Evolutionary conservation across 1,140 invertebrate genomes (phyloP), one percentile per base, ranked within the genome.

Genomic region (Philotrypesis tridentata): DNA sequence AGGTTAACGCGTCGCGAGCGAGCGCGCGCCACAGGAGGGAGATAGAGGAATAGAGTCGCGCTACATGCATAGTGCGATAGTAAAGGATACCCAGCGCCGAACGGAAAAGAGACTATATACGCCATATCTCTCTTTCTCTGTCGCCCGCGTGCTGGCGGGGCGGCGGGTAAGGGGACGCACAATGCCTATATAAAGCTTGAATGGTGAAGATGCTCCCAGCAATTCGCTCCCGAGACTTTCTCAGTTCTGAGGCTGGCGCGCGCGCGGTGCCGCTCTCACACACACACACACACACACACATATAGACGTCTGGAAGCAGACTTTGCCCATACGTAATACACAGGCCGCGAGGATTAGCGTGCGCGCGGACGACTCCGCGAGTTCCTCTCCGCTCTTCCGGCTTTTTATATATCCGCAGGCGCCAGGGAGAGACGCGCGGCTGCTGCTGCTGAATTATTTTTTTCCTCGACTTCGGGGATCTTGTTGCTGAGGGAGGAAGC

Each of bases 121-220:
- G 25, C 2, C 33, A 61, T 23, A 61, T 79, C 12, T 68, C 75
- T 68, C 63, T 6, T 63, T 43, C 75, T 27, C 25, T 55, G n/a
- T 43, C 5, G 68, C 23, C 6, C n/a, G n/a, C n/a, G n/a, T n/a
- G 55, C 14, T 65, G 5, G 17, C 23, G n/a, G 27, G 72, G 11
- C 25, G n/a, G 37, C 9, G 37, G 61, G 89, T 88, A 89, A 90
- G 90, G 90, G 90, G 90, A 88, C 89, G 90, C 89, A 91, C 89
- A 90, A 91, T 90, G 90, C 87, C 90, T 92, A 92, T 92, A 92
- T 92, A 92, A 92, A 92, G 90, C 89, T 90, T 88, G 88, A 91
- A 91, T 91, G 84, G 85, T 86, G 90, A 92, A 92, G 90, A 91
- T 92, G 90, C 89, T 92, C 88, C 87, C 87, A 89, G 91, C 88